These are phyloP conservation scores for Iguana delicatissima DNA, from an alignment of 2,797 vertebrate species.

Conservation along the genomic window DNA sequence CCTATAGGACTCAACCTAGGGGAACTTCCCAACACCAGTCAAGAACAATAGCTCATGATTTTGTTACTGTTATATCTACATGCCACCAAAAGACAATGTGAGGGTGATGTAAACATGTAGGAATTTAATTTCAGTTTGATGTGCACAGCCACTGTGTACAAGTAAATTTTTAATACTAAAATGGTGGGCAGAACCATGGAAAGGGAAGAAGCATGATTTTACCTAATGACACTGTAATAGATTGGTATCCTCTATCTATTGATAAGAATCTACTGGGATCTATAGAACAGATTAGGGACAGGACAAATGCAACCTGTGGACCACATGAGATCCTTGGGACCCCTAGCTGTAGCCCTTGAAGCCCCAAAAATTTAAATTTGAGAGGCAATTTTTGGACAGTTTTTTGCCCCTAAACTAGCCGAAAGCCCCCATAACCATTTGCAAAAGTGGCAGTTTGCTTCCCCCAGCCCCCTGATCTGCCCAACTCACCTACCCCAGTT, in stretches of 20 bases:
- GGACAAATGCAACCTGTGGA: too few relatives aligned
- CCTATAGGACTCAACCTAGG: background rate
- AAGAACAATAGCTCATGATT: background rate
- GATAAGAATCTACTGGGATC: too few relatives aligned
- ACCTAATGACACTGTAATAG: background rate
- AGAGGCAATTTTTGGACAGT: too few relatives aligned
- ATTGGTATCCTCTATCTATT: too few relatives aligned
- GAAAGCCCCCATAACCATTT: too few relatives aligned
- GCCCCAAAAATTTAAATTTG: too few relatives aligned
- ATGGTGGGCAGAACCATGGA: background rate
- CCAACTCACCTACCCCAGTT: too few relatives aligned
- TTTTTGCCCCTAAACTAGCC: too few relatives aligned
- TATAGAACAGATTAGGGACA: background rate
- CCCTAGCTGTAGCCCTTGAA: too few relatives aligned
- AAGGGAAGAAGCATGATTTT: background rate
- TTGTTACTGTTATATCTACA: background rate
- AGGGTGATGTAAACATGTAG: background rate
- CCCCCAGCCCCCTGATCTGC: too few relatives aligned
- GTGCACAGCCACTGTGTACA: background rate
- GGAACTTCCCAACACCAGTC: background rate
- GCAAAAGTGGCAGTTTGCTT: too few relatives aligned
- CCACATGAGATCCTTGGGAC: too few relatives aligned
- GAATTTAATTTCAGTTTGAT: background rate
- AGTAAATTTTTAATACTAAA: background rate
- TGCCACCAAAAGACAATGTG: background rate